phyloP scores from a whole-genome alignment of 2,113 vertebrate genomes.

The Rafetus swinhoei region DNA sequence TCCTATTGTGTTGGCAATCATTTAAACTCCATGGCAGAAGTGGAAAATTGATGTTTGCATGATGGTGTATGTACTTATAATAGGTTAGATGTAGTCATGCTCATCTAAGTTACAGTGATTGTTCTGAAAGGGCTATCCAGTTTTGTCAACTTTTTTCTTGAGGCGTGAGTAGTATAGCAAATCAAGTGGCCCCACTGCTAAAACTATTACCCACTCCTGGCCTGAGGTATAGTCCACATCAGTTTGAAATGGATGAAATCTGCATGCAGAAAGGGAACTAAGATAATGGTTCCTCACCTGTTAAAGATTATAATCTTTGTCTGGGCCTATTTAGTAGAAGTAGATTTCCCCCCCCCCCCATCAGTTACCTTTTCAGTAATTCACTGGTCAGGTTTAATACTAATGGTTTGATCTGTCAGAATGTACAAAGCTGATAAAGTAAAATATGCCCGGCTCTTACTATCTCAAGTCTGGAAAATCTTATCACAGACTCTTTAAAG shows the following conservation, averaged over 20 bases:
- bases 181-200: neutral
- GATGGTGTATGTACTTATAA: neutral
- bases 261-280: neutral
- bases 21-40: neutral
- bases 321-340: conserved; percentile 45
- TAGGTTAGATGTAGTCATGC: neutral
- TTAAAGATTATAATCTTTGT: conserved; percentile 28
- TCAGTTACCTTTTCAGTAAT: conserved; percentile 19
- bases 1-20: neutral
- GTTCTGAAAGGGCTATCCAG: neutral
- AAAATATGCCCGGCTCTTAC: neutral
- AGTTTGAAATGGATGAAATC: neutral
- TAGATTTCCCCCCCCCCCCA: conserved; percentile 31
- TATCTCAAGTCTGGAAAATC: neutral
- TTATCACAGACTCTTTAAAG: neutral
- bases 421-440: neutral
- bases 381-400: neutral
- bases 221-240: neutral
- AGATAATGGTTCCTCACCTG: neutral
- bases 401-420: conserved; percentile 9
- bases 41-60: neutral
- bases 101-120: neutral
- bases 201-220: neutral
- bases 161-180: neutral
- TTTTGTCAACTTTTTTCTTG: neutral